Base-by-base conservation (phyloP, 2,113 vertebrate species). In the Laticauda colubrina region DNA sequence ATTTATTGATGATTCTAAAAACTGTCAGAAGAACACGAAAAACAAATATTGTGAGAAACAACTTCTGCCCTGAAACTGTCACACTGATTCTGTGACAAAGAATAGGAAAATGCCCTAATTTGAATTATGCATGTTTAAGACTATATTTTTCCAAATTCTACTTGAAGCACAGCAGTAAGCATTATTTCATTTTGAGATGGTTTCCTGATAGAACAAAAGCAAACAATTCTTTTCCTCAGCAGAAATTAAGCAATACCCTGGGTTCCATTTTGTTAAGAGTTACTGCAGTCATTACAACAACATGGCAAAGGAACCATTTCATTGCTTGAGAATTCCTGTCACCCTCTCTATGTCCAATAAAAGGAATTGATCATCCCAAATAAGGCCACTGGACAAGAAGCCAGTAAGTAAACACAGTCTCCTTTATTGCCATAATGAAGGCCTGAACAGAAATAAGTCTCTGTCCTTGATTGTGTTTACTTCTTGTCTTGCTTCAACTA, bases 1-100 rank as follows among this genome's bases (percentile, higher is more conserved):
- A 89, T 94, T 98, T 81, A 98, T 98, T 3, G 98, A 98, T 1
- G 98, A 98, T 95, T 99, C 99, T 90, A 99, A 97, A 97, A 99
- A 99, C 99, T 99, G 94, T 45, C 86, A 97, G 91, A 93, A 89
- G 92, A 95, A 59, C 24, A 1, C 86, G 0, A 51, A 12, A 89
- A 93, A 57, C 94, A 92, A 69, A 3, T 43, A n/a, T 14, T 48
- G 5, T 61, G 56, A 93, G 18, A 51, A 10, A 57, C 5, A 51
- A 54, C 12, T 3, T 53, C 0, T 14, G 20, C 89, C 85, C 3
- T 0, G 10, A 59, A 93, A 91, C 3, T 39, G n/a, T 92, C 21
- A 48, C 0, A 8, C 2, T 85, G 59, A 91, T 93, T 87, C 26
- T 21, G 6, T 91, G 85, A 4, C 94, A 90, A 14, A 64, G 51